phyloP scores from a whole-genome alignment of 2,113 vertebrate genomes.

The Arizona elegans region DNA sequence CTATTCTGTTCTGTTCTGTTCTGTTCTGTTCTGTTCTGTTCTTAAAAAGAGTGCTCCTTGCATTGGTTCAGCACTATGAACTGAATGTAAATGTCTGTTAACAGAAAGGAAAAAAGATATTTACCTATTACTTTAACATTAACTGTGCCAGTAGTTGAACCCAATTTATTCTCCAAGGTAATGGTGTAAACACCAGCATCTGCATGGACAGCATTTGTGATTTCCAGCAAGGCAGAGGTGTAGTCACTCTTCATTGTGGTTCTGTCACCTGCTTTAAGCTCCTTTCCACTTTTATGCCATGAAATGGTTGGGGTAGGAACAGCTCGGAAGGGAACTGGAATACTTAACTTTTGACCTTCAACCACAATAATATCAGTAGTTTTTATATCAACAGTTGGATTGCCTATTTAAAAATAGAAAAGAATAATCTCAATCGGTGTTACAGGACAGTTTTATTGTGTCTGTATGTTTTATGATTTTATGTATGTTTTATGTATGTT shows the following conservation, averaged over 20 bases:
- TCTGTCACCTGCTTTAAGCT: slow-evolving; percentile 83
- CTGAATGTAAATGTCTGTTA: neutral
- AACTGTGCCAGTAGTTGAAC: slow-evolving; percentile 83
- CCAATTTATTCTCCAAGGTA: slow-evolving; percentile 87
- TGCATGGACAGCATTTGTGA: slow-evolving; percentile 79
- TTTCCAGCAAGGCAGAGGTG: slow-evolving; percentile 80
- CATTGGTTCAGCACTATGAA: neutral
- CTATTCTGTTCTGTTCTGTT: too few relatives aligned
- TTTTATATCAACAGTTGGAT: slow-evolving; percentile 85
- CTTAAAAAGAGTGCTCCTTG: neutral
- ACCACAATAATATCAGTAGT: slow-evolving; percentile 86
- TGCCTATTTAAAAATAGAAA: slow-evolving; percentile 69
- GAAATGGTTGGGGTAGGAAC: slow-evolving; percentile 87
- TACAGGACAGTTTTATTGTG: neutral
- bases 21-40: too few relatives aligned
- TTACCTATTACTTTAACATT: slow-evolving; percentile 97
- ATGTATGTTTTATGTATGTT: neutral
- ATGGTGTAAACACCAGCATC: slow-evolving; percentile 88
- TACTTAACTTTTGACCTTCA: slow-evolving; percentile 89
- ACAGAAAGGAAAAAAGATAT: slow-evolving; percentile 5
- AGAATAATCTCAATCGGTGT: neutral
- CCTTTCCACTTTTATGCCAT: slow-evolving; percentile 90
- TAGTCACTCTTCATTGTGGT: slow-evolving; percentile 85
- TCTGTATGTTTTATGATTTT: neutral
- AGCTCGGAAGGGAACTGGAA: slow-evolving; percentile 87